Base-by-base conservation (phyloP, 2,113 vertebrate genomes). In the Hyaena hyaena region DNA sequence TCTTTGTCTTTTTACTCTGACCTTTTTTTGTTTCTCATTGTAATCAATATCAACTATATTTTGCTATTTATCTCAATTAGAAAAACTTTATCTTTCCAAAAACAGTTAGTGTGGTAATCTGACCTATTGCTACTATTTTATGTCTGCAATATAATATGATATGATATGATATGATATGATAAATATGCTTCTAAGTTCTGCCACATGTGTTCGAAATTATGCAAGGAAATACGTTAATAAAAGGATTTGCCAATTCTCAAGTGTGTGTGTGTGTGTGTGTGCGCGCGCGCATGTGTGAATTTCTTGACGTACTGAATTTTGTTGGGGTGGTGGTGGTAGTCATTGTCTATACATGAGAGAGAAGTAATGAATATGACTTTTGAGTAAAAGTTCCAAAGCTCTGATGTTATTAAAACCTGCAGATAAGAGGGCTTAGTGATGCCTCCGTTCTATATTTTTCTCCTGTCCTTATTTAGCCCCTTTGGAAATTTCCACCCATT, bases 211-310 rank as follows among this genome's bases (percentile, higher is more conserved):
- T 58, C 35, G 71, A 93, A 10, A 43, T 35, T 53, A 43, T 71
- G 0, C 23, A 92, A 69, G 71, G 74, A 31, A 81, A 14, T 31
- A 4, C 28, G 48, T 26, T 90, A 65, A 45, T 91, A 81, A 53
- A 68, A 94, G 0, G 6, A 79, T 81, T 28, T 61, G 10, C 17
- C 33, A 80, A 4, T 19, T 58, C 39, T 77, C 1, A 17, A n/a
- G 0, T 14, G 14, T 45, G 0, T 74, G 2, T 39, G 0, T 91
- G 26, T 31, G n/a, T 33, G 10, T 61, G 4, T 21, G 0, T 3
- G 39, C 39, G 39, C 3, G 39, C 39, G 3, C 39, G 39, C 39
- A 3, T 16, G 0, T 45, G 43, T 15, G 39, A 58, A 45, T 39
- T 43, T 93, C 8, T 77, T 73, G 2, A 17, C 50, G 4, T 21